Base-by-base conservation (phyloP, 2,888 invertebrate genomes). In the Eilema sororculum region DNA sequence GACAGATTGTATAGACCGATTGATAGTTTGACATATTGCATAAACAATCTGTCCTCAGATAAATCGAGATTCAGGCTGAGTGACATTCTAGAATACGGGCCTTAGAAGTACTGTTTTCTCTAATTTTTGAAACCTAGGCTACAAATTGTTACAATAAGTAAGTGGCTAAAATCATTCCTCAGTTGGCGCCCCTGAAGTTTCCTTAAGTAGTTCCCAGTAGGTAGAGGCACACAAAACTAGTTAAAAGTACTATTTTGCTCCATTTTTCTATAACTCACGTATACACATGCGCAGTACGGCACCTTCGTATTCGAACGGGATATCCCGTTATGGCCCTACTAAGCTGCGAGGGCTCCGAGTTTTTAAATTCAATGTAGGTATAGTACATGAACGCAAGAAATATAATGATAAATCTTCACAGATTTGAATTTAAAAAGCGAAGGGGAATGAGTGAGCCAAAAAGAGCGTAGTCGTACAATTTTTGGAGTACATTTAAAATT, bases 401-500 rank as follows among this genome's bases (percentile, higher is more conserved):
- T 28, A 28, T 52, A n/a, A 52, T 20, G 20, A 52, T 52, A 52
- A n/a, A 52, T 46, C 20, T 16, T 41, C 41, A 41, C 16, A 16
- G 16, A 46, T 52, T 52, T n/a, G n/a, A 52, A 52, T 52, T 52
- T 9, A n/a, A 52, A 52, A 52, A 46, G 20, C 20, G 5, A 46
- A 46, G 20, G 46, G 46, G 20, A 46, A 41, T 41, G 10, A 41
- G 13, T 41, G 16, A 41, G 16, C 41, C 13, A 41, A 46, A 46
- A 46, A 20, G 46, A 46, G 20, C 46, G 6, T 12, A 12, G 5
- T 8, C n/a, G n/a, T n/a, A n/a, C 20, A n/a, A 52, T 13, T n/a
- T 71, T 72, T 75, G 59, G 22, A 12, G 24, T 59, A 65, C 66
- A 61, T 79, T 65, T 70, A 73, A 77, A 78, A 82, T 78, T 77